A percentile compares a stretch with the other conserved stretches of the same genome.
Conservation (phyloP, 2,113 vertebrate species). For the Eulacestoma nigropectus region DNA sequence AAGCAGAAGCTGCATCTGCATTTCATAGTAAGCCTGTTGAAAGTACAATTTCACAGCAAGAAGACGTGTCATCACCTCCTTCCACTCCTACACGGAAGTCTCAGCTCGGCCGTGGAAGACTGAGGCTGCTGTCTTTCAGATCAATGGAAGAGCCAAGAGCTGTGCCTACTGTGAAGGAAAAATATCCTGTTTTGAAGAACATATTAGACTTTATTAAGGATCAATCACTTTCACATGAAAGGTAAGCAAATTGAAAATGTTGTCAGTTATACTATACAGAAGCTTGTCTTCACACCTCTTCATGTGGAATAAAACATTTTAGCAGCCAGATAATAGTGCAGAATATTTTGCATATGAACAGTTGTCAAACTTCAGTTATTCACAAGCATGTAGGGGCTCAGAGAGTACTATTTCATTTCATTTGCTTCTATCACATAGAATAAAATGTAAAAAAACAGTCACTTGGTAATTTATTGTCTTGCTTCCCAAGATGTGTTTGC, state of each 20-base stretch:
- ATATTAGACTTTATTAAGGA: conserved; percentile 90
- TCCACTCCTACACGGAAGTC: conserved; percentile 80
- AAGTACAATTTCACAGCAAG: conserved; percentile 65
- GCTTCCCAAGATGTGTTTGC: not conserved
- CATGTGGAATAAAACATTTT: not conserved
- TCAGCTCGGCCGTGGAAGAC: conserved; percentile 82
- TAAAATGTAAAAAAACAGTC: not conserved
- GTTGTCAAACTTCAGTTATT: not conserved
- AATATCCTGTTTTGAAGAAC: conserved; percentile 84
- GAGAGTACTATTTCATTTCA: not conserved
- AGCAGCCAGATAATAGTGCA: not conserved
- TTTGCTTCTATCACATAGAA: not conserved
- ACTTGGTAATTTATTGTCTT: not conserved
- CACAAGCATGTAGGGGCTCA: not conserved
- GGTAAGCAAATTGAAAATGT: conserved; percentile 66
- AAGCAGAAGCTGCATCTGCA: not conserved
- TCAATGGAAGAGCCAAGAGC: conserved; percentile 86
- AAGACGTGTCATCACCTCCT: conserved; percentile 77
- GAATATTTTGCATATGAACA: not conserved
- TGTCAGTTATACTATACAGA: not conserved
- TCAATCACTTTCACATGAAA: conserved; percentile 83
- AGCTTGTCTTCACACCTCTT: not conserved
- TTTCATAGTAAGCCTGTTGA: conserved; percentile 66
- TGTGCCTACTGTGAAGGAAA: conserved; percentile 83
- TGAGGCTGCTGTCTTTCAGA: conserved; percentile 91